phyloP scores from a whole-genome alignment of 2,888 invertebrate genomes.

The Drosophila emarginata region DNA sequence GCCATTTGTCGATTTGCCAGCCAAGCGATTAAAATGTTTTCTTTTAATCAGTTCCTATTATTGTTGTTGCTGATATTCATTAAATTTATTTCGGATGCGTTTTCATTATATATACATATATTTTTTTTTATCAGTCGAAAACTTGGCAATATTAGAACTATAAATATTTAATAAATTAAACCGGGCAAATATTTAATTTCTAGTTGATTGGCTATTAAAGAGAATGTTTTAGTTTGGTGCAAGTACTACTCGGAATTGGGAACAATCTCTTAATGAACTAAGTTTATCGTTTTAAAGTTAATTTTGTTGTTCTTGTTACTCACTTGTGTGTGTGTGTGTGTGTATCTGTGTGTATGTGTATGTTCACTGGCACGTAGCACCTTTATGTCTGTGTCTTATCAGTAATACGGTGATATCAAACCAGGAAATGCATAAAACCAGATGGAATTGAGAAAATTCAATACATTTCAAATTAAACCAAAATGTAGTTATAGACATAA shows the following conservation, averaged over 20 bases:
- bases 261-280: neutral
- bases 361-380: slow-evolving; percentile 50
- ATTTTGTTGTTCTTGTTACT: slow-evolving; percentile 2
- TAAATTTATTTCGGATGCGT: slow-evolving; percentile 3
- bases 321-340: slow-evolving; percentile 26
- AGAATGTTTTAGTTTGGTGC: neutral
- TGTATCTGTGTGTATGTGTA: slow-evolving; percentile 35
- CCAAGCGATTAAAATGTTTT: slow-evolving; percentile 15
- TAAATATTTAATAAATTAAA: neutral
- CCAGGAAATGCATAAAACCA: neutral
- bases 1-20: slow-evolving; percentile 41
- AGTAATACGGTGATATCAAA: neutral
- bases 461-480: neutral
- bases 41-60: slow-evolving; percentile 12
- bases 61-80: slow-evolving; percentile 11
- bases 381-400: slow-evolving; percentile 13
- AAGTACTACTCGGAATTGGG: neutral
- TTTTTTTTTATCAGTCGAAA: neutral
- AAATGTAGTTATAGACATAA: no score
- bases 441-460: slow-evolving; percentile 1
- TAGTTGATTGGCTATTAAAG: neutral
- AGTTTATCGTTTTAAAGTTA: slow-evolving; percentile 2
- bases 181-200: neutral
- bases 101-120: neutral
- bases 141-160: neutral